Evolutionary conservation across 2,113 vertebrate genomes (phyloP).

Genomic region (Mobula hypostoma): DNA sequence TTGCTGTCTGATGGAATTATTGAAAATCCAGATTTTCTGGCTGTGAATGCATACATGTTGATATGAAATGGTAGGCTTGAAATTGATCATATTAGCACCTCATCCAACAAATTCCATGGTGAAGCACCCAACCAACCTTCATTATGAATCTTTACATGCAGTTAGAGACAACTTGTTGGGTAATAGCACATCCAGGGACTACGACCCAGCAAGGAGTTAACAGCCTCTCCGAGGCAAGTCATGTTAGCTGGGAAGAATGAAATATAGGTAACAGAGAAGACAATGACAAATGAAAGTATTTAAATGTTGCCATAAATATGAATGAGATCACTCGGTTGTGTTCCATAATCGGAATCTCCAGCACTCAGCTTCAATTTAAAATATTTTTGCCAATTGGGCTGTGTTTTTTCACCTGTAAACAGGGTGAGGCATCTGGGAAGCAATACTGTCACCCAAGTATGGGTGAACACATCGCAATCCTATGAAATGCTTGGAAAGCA

Average conservation of each 20-base stretch:
- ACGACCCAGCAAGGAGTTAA: not conserved
- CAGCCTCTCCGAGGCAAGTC: not conserved
- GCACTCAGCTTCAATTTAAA: too few relatives aligned
- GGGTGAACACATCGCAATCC: not conserved
- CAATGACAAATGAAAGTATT: not conserved
- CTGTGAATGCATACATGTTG: not conserved
- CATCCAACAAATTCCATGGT: not conserved
- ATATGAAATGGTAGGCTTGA: not conserved
- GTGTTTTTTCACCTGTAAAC: too few relatives aligned
- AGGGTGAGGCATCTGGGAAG: too few relatives aligned
- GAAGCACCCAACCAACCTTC: not conserved
- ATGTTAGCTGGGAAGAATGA: not conserved
- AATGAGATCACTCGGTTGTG: too few relatives aligned
- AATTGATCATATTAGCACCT: not conserved
- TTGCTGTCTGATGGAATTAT: not conserved
- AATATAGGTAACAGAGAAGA: not conserved
- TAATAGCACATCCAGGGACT: not conserved
- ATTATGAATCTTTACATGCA: not conserved
- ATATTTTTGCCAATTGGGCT: too few relatives aligned
- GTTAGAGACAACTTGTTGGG: not conserved
- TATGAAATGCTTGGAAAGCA: not conserved
- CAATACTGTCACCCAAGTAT: not conserved
- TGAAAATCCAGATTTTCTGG: not conserved
- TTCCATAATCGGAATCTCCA: too few relatives aligned
- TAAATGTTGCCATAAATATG: too few relatives aligned